phyloP scores from a whole-genome alignment of 2,888 invertebrate genomes.

The Rosalia funebris region DNA sequence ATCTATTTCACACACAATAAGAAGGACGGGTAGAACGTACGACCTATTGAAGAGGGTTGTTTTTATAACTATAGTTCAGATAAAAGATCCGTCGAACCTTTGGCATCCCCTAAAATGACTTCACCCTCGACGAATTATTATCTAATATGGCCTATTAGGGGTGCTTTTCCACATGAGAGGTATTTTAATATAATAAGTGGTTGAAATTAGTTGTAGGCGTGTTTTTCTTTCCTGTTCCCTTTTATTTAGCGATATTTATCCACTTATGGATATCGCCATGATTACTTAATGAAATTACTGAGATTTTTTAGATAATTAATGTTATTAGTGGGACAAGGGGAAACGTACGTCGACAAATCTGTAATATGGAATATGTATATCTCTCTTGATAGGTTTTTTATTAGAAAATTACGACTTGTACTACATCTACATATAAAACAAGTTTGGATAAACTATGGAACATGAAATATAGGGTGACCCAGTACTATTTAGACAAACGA shows the following conservation, averaged over 20 bases:
- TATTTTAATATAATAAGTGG: slow-evolving; percentile 43
- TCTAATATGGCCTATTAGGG: slow-evolving; percentile 39
- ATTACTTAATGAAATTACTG: slow-evolving; percentile 21
- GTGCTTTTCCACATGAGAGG: slow-evolving; percentile 40
- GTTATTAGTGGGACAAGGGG: no score
- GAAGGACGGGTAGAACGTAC: slow-evolving; percentile 1
- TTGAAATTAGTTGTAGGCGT: slow-evolving; percentile 37
- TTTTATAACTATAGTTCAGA: slow-evolving; percentile 38
- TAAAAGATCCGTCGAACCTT: slow-evolving; percentile 31
- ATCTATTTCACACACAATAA: slow-evolving; percentile 34
- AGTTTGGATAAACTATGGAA: no score
- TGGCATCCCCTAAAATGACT: slow-evolving; percentile 41
- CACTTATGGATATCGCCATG: background rate
- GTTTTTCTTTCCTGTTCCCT: slow-evolving; percentile 25
- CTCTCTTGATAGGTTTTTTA: no score
- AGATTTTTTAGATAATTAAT: no score
- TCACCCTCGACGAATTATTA: slow-evolving; percentile 44
- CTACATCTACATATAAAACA: no score
- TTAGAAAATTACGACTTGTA: no score
- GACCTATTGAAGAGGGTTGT: slow-evolving; percentile 35
- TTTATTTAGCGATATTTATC: slow-evolving; percentile 19
- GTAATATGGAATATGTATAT: no score
- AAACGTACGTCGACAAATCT: no score
- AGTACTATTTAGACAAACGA: no score
- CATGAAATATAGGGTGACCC: no score